Evolutionary conservation across 2,113 vertebrate species (phyloP), one percentile per base, ranked within the genome.

Genomic region (Notechis scutatus): DNA sequence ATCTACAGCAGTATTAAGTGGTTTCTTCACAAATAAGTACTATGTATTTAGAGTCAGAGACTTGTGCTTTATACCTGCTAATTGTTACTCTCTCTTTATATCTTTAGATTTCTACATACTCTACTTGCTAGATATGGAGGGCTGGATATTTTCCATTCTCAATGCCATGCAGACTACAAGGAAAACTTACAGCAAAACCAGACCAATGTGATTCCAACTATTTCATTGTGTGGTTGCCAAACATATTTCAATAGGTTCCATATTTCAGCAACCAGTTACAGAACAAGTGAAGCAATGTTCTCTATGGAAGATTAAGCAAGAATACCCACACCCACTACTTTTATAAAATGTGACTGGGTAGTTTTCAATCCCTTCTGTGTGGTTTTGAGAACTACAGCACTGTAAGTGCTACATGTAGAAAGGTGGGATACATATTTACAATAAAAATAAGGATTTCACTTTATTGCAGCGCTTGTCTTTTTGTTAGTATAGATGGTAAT

Each of bases 381-480:
- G 26, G 21, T 47, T 54, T 90, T 90, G 29, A 91, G 11, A 55
- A 56, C 12, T 56, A 42, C 3, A 81, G 74, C 69, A 42, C 23
- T 55, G 12, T 74, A 56, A 15, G 20, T 56, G 34, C 90, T 39
- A 81, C 34, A 81, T 42, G 74, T 85, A 56, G 64, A 42, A 90
- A 20, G 1, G 23, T 11, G 23, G 11, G 54, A 47, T 11, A 45
- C 59, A 91, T 20, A 86, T 29, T 74, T 81, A 23, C 50, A 74
- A 91, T 81, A 90, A 90, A 64, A 69, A 90, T 24, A 91, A 74
- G 14, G 64, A 81, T 91, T 91, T 39, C 52, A 85, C 55, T 42
- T 50, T 54, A 50, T 47, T 91, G 81, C 39, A 59, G 39, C 26
- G 1, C 7, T 81, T 81, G 57, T n/a, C 85, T 50, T 15, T 91